Evolutionary conservation across 2,888 invertebrate genomes (phyloP).

Genomic region (Cosmia trapezina): DNA sequence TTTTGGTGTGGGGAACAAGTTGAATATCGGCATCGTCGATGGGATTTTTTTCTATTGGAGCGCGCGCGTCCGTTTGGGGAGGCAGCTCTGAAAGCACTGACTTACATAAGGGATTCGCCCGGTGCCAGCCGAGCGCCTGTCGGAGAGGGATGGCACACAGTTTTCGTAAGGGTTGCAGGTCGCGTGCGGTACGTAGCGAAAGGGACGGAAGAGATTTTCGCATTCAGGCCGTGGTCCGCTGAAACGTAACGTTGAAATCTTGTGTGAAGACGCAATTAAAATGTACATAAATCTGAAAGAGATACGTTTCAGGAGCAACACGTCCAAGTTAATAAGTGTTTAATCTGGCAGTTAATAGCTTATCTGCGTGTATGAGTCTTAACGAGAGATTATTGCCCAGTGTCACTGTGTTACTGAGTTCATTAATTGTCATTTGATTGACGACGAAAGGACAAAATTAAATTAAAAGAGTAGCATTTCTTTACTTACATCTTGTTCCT

Average conservation of each 20-base stretch:
- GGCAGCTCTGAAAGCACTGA: slow-evolving; percentile 81
- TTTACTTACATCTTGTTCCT: neutral
- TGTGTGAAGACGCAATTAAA: slow-evolving; percentile 89
- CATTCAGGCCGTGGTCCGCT: slow-evolving; percentile 76
- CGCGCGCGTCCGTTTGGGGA: slow-evolving; percentile 74
- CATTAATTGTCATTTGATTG: slow-evolving; percentile 19
- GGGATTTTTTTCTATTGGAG: slow-evolving; percentile 58
- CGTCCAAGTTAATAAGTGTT: slow-evolving; percentile 79
- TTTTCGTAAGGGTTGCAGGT: slow-evolving; percentile 82
- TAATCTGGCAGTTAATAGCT: slow-evolving; percentile 75
- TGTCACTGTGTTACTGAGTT: slow-evolving; percentile 19
- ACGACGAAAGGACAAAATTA: neutral
- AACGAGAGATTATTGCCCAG: slow-evolving; percentile 27
- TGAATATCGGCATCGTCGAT: slow-evolving; percentile 78
- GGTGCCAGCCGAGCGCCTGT: slow-evolving; percentile 81
- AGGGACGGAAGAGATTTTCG: slow-evolving; percentile 83
- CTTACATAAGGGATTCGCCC: slow-evolving; percentile 89
- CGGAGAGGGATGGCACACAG: slow-evolving; percentile 81
- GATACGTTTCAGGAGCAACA: slow-evolving; percentile 77
- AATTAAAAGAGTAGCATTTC: neutral
- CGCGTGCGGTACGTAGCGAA: slow-evolving; percentile 75
- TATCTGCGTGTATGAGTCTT: slow-evolving; percentile 57
- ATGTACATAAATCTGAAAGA: slow-evolving; percentile 84
- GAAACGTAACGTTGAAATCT: slow-evolving; percentile 82
- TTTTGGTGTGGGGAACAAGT: slow-evolving; percentile 61